Conservation (phyloP, 2,888 invertebrate species). For the Synergus laeviventris region DNA sequence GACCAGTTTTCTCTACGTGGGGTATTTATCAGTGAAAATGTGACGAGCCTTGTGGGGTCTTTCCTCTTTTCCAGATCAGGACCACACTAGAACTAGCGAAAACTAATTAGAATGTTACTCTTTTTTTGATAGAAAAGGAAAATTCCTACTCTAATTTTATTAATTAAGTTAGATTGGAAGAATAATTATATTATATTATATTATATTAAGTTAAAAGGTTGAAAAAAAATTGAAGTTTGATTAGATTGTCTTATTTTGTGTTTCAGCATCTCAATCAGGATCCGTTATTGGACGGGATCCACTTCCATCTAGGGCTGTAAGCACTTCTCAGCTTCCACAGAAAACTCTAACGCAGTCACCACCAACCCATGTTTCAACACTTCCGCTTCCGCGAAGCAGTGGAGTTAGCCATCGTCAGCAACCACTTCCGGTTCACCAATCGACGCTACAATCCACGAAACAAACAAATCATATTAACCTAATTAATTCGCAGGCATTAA, state of each 20-base stretch:
- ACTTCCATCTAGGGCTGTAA: slow-evolving; percentile 75
- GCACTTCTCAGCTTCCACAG: slow-evolving; percentile 70
- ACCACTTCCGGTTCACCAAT: slow-evolving; percentile 61
- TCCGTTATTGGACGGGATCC: slow-evolving; percentile 81
- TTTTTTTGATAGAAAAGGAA: too few relatives aligned
- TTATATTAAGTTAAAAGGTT: background rate
- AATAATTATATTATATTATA: too few relatives aligned
- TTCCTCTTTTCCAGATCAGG: too few relatives aligned
- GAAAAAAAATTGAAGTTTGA: background rate
- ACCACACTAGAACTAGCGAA: too few relatives aligned
- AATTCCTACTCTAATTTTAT: too few relatives aligned
- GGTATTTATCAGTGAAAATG: too few relatives aligned
- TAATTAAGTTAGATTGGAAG: too few relatives aligned
- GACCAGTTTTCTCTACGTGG: too few relatives aligned
- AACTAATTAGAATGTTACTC: too few relatives aligned
- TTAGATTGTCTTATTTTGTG: slow-evolving; percentile 40
- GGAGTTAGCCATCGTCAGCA: slow-evolving; percentile 57
- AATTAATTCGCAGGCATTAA: slow-evolving; percentile 55
- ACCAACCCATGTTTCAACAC: slow-evolving; percentile 62
- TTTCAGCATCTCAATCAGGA: slow-evolving; percentile 85
- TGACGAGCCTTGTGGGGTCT: too few relatives aligned
- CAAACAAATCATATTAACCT: slow-evolving; percentile 54
- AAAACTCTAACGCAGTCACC: slow-evolving; percentile 74
- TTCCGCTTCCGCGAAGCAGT: slow-evolving; percentile 64
- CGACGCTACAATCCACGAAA: slow-evolving; percentile 46